These are phyloP conservation scores for Coecobrya sp. DNA, from an alignment of 2,888 invertebrate genomes.

Conservation along the genomic window DNA sequence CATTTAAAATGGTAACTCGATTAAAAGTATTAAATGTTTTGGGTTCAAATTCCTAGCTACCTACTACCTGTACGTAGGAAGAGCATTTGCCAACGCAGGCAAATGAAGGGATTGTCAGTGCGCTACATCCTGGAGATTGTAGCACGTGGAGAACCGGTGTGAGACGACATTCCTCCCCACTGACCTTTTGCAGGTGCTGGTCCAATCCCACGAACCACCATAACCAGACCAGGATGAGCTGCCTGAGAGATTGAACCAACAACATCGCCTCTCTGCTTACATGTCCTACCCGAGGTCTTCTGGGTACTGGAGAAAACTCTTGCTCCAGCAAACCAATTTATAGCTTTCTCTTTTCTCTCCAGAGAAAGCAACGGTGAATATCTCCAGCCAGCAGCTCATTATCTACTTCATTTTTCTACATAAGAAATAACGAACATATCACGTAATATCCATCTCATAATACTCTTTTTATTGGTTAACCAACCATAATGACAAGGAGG, in stretches of 20 bases:
- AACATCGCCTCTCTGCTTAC: constrained; percentile 70
- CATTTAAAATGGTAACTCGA: not conserved
- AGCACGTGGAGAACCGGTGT: constrained; percentile 97
- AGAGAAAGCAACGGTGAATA: not conserved
- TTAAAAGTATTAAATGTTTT: constrained; percentile 68
- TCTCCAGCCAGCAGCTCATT: not conserved
- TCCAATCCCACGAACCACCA: constrained; percentile 77
- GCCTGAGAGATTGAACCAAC: constrained; percentile 73
- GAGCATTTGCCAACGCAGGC: constrained; percentile 97
- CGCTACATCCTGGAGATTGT: constrained; percentile 96
- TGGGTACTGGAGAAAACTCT: constrained; percentile 38
- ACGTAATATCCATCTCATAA: no score
- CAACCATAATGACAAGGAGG: no score
- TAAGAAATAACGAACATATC: no score
- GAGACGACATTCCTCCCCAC: constrained; percentile 94
- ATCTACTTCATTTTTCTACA: not conserved
- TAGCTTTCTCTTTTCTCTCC: not conserved
- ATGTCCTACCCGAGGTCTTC: constrained; percentile 72
- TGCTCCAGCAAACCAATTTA: not conserved
- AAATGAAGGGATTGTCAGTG: constrained; percentile 97
- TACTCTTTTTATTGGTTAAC: no score
- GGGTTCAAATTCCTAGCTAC: no score
- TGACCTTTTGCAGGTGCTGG: constrained; percentile 63
- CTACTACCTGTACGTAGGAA: constrained; percentile 95
- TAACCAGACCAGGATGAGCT: constrained; percentile 68